Evolutionary conservation across 64 coral and sea anemone species (phyloP).

Genomic region (Catalaphyllia jardinei): DNA sequence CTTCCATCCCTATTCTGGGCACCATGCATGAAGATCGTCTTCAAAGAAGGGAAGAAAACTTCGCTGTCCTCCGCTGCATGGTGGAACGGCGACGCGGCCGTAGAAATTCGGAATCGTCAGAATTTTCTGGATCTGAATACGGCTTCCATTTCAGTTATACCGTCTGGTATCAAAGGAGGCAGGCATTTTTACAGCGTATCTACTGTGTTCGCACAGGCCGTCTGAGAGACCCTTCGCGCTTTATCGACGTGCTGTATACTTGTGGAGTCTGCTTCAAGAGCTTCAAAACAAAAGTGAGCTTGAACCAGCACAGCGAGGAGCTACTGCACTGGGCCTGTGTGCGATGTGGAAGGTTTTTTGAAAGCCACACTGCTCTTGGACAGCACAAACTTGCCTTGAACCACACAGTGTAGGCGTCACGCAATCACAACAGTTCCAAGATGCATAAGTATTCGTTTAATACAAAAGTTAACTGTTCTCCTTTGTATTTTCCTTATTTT

Average conservation of each 20-base stretch:
- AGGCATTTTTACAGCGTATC: constrained; percentile 45
- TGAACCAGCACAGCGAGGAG: constrained; percentile 91
- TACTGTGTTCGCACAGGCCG: constrained; percentile 57
- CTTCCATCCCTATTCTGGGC: constrained; percentile 17
- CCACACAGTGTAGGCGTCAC: constrained; percentile 14
- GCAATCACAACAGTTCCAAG: neutral
- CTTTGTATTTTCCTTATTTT: neutral
- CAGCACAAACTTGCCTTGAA: constrained; percentile 80
- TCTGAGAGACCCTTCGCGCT: neutral
- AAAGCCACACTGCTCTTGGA: constrained; percentile 81
- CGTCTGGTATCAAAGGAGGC: constrained; percentile 33
- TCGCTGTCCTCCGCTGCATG: neutral
- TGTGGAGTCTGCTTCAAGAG: constrained; percentile 96
- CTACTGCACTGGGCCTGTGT: constrained; percentile 91
- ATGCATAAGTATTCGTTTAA: neutral
- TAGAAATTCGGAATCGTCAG: neutral
- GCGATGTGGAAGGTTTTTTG: constrained; percentile 87
- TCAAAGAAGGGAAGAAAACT: neutral
- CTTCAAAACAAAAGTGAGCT: constrained; percentile 71
- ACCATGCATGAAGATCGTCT: neutral
- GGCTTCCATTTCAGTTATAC: constrained; percentile 50
- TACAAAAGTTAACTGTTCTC: neutral
- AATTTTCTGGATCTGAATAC: constrained; percentile 19
- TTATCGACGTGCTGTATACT: constrained; percentile 32
- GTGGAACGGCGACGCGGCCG: neutral